Conservation (phyloP, 2,888 invertebrate genomes). For the Tupiocoris notatus region DNA sequence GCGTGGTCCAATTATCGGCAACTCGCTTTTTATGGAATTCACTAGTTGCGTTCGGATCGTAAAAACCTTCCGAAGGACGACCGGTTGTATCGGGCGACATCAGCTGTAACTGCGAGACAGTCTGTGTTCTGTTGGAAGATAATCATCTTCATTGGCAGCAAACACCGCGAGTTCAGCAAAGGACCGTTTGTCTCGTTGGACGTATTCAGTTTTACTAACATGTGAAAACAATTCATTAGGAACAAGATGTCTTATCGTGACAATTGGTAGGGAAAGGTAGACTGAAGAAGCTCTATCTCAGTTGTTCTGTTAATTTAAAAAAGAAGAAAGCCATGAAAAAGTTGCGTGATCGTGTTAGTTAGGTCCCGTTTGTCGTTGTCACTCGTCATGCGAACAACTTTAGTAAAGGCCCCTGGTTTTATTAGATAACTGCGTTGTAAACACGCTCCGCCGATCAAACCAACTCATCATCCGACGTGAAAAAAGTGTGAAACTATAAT, state of each 20-base stretch:
- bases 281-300: not conserved
- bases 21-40: slow-evolving; percentile 8
- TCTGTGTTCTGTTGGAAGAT: not conserved
- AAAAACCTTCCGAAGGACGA: slow-evolving; percentile 8
- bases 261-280: not conserved
- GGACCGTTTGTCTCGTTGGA: not conserved
- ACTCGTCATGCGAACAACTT: slow-evolving; percentile 25
- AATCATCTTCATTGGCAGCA: not conserved
- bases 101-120: not conserved
- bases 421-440: slow-evolving; percentile 26
- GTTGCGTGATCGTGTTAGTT: not conserved
- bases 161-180: too few species aligned
- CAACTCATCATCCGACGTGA: not conserved
- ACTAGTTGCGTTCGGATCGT: not conserved
- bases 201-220: not conserved
- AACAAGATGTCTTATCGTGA: not conserved
- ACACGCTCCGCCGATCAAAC: slow-evolving; percentile 2
- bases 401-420: slow-evolving; percentile 14
- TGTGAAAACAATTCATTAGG: slow-evolving; percentile 33
- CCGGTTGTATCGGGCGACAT: slow-evolving; percentile 22
- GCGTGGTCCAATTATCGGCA: slow-evolving; percentile 24
- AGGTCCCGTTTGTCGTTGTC: slow-evolving; percentile 14
- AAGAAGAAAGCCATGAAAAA: not conserved
- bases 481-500: slow-evolving; percentile 6
- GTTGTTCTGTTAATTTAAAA: not conserved